These are phyloP conservation scores for Paralvinella palmiformis DNA, from an alignment of 1,140 invertebrate genomes.

Conservation along the genomic window DNA sequence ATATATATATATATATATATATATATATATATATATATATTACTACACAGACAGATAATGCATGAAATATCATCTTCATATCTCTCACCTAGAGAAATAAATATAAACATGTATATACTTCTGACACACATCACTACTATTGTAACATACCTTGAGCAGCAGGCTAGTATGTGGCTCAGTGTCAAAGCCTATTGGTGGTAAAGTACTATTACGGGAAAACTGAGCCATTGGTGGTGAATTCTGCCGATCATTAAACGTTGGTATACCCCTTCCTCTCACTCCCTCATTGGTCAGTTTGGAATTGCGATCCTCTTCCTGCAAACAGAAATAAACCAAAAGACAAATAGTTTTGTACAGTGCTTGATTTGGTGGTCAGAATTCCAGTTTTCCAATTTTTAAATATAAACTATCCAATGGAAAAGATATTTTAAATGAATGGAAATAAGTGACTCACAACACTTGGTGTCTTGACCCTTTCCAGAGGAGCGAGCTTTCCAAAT, in stretches of 20 bases:
- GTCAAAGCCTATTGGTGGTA: neutral
- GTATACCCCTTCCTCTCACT: neutral
- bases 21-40: neutral
- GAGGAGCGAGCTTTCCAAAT: no score
- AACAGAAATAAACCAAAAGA: neutral
- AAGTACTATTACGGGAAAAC: neutral
- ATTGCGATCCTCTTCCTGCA: constrained; percentile 3
- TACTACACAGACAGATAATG: no score
- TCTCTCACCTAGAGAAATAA: no score
- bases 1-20: neutral
- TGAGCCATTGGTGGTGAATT: neutral
- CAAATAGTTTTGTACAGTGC: neutral
- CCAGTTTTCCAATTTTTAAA: neutral
- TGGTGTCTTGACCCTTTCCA: no score
- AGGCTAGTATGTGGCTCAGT: neutral
- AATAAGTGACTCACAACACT: neutral
- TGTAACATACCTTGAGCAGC: neutral
- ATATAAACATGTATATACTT: neutral
- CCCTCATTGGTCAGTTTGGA: neutral
- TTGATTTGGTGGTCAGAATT: neutral
- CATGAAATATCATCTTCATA: no score
- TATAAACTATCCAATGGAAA: neutral
- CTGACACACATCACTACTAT: neutral
- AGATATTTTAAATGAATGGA: neutral
- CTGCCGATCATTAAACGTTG: constrained; percentile 3